Percentiles rank a stretch among this genome's conserved stretches.
These are phyloP conservation scores for Alligator mississippiensis DNA, from an alignment of 2,113 vertebrate genomes.

Conservation along the genomic window DNA sequence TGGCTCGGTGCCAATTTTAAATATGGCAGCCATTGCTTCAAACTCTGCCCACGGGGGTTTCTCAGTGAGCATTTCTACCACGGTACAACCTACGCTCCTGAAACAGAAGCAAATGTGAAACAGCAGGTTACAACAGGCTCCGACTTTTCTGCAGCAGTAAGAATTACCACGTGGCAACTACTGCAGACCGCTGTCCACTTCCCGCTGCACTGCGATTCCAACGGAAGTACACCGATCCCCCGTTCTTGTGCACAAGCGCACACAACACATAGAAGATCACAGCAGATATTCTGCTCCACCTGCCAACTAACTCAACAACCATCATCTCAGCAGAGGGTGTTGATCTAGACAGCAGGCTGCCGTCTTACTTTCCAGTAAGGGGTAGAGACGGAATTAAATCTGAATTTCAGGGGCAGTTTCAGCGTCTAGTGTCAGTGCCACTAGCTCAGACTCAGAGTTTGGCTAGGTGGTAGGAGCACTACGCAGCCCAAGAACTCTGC, in stretches of 20 bases:
- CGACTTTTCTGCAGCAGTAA: not conserved
- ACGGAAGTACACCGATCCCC: rapidly evolving
- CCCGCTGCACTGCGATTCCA: not conserved
- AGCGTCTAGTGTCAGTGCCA: rapidly evolving
- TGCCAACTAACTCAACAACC: not conserved
- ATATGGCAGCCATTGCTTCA: conserved; percentile 99
- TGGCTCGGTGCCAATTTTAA: conserved; percentile 98
- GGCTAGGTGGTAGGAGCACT: rapidly evolving
- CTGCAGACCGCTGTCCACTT: too few relatives aligned
- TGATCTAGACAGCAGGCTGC: not conserved
- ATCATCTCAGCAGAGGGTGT: not conserved
- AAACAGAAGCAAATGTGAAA: conserved; percentile 57
- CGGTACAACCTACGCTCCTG: conserved; percentile 98
- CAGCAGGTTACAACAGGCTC: conserved; percentile 34
- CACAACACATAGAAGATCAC: not conserved
- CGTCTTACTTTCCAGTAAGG: not conserved
- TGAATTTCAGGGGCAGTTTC: not conserved
- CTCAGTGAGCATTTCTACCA: conserved; percentile 98
- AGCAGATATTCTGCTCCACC: not conserved
- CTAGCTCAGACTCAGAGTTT: not conserved
- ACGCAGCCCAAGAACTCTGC: too few relatives aligned
- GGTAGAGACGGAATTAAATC: not conserved
- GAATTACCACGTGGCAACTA: not conserved
- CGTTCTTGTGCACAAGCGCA: rapidly evolving
- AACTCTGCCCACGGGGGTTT: conserved; percentile 98